These are phyloP conservation scores for Allacma fusca DNA, from an alignment of 2,888 invertebrate genomes.

Conservation along the genomic window DNA sequence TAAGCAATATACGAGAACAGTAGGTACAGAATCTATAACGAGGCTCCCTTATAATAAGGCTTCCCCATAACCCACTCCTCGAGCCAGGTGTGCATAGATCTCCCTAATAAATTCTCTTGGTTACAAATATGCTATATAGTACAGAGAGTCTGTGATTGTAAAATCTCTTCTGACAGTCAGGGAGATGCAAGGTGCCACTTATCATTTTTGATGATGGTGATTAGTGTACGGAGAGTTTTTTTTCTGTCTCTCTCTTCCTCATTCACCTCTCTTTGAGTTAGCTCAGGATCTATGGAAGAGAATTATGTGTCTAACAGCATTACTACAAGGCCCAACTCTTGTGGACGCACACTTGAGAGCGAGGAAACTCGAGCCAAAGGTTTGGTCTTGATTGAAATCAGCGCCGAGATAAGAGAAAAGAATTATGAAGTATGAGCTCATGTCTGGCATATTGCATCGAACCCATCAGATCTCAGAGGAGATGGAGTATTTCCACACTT, in stretches of 20 bases:
- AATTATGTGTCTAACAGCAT: neutral
- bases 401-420: constrained; percentile 12
- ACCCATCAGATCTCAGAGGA: neutral
- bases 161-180: constrained; percentile 5
- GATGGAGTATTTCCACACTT: neutral
- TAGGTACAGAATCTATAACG: too few species aligned
- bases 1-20: too few species aligned
- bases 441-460: neutral
- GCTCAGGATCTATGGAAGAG: too few species aligned
- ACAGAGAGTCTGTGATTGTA: neutral
- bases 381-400: constrained; percentile 32
- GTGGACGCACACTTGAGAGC: neutral
- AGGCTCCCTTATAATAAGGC: too few species aligned
- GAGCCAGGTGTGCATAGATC: too few species aligned
- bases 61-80: too few species aligned
- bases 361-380: neutral
- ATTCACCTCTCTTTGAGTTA: constrained; percentile 2
- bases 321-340: neutral
- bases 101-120: neutral
- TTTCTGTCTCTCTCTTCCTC: constrained; percentile 16
- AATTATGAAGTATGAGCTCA: constrained; percentile 31
- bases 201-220: constrained; percentile 42
- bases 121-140: neutral
- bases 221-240: constrained; percentile 28
- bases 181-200: constrained; percentile 37